phyloP scores from a whole-genome alignment of 2,888 invertebrate species.

The Andrena marginata region DNA sequence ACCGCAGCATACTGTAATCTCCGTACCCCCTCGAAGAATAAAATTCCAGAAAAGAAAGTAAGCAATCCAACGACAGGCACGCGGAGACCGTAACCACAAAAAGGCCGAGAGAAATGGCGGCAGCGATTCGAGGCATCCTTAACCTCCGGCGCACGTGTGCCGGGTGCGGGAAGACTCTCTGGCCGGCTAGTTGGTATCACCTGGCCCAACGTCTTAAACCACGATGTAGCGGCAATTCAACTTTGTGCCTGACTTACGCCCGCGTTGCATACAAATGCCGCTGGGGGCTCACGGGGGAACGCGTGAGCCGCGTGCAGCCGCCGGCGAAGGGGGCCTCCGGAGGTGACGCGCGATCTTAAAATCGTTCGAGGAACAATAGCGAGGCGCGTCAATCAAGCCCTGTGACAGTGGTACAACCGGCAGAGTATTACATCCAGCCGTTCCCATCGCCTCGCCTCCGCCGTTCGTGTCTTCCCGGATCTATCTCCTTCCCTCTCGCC shows the following conservation, averaged over 20 bases:
- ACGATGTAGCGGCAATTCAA: constrained; percentile 74
- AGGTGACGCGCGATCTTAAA: constrained; percentile 56
- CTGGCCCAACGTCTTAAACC: constrained; percentile 69
- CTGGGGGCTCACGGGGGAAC: constrained; percentile 50
- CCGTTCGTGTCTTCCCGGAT: constrained; percentile 17
- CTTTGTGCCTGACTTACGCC: constrained; percentile 73
- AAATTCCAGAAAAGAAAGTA: not conserved
- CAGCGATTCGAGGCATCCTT: constrained; percentile 57
- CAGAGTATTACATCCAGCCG: constrained; percentile 36
- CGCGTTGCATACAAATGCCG: constrained; percentile 72
- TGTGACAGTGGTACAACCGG: constrained; percentile 47
- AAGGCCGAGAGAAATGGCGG: constrained; percentile 33
- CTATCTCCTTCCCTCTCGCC: constrained; percentile 36
- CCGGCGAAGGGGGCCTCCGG: not conserved
- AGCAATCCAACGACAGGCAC: not conserved
- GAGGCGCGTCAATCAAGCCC: constrained; percentile 55
- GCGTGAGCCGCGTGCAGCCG: constrained; percentile 60
- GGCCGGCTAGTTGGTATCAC: constrained; percentile 68
- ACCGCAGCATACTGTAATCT: not conserved
- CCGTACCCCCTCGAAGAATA: not conserved
- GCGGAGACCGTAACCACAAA: constrained; percentile 32
- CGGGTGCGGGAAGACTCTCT: constrained; percentile 63
- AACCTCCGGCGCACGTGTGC: constrained; percentile 68
- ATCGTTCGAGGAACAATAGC: constrained; percentile 58
- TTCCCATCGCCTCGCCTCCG: not conserved